Evolutionary conservation across 2,888 invertebrate genomes (phyloP).

Genomic region (Caenorhabditis becei): DNA sequence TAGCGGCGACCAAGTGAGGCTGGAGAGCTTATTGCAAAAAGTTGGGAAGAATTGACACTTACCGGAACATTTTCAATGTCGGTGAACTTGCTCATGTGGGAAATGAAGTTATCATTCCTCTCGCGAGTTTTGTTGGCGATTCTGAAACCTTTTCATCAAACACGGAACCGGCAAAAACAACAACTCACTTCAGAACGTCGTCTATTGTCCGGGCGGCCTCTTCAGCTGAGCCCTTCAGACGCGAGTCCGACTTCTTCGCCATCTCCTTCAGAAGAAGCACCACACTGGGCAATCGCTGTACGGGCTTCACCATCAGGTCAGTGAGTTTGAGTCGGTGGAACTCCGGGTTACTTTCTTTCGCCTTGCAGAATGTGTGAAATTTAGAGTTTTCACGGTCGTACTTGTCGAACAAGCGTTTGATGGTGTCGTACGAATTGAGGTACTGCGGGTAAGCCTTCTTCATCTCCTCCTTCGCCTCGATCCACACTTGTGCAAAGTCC

Average conservation of each 20-base stretch:
- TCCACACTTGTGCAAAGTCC: slow-evolving; percentile 85
- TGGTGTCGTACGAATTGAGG: slow-evolving; percentile 97
- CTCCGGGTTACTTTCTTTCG: slow-evolving; percentile 87
- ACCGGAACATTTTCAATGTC: slow-evolving; percentile 98
- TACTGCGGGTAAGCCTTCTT: slow-evolving; percentile 92
- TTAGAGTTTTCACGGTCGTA: slow-evolving; percentile 94
- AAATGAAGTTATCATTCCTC: slow-evolving; percentile 95
- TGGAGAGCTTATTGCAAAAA: slow-evolving; percentile 26
- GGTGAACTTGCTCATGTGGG: slow-evolving; percentile 97
- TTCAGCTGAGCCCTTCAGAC: slow-evolving; percentile 91
- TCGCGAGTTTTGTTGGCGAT: slow-evolving; percentile 98
- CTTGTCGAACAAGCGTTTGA: slow-evolving; percentile 92
- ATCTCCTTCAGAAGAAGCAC: slow-evolving; percentile 89
- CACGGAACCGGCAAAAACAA: slow-evolving; percentile 86
- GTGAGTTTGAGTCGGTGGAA: slow-evolving; percentile 96
- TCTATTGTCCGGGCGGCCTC: slow-evolving; percentile 86
- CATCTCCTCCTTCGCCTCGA: slow-evolving; percentile 83
- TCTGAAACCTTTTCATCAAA: slow-evolving; percentile 83
- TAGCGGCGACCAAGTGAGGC: slow-evolving; percentile 66
- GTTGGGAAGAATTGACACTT: slow-evolving; percentile 82
- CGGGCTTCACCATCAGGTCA: slow-evolving; percentile 96
- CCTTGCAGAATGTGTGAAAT: slow-evolving; percentile 97
- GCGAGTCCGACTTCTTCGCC: slow-evolving; percentile 90
- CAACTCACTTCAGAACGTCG: slow-evolving; percentile 88
- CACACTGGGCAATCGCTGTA: slow-evolving; percentile 97